Conservation (phyloP, 2,797 vertebrate genomes). For the Natrix natrix region DNA sequence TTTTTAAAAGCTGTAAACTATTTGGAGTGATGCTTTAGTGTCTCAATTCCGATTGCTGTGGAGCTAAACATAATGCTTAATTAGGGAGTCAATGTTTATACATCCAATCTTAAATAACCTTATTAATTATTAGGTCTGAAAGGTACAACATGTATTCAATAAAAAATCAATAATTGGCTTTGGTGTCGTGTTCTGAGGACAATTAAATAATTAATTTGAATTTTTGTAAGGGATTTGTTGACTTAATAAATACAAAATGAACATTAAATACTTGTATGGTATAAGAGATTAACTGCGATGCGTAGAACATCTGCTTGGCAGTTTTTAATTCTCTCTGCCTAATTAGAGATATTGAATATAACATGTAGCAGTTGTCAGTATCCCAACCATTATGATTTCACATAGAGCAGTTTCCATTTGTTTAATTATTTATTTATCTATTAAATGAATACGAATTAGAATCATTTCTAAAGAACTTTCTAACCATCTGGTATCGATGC, state of each 20-base stretch:
- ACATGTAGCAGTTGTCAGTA: conserved; percentile 12
- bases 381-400: conserved; percentile 12
- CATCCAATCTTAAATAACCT: conserved; percentile 58
- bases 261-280: conserved; percentile 44
- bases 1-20: not conserved
- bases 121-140: conserved; percentile 36
- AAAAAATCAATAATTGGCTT: conserved; percentile 50
- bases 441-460: not conserved
- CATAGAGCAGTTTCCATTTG: conserved; percentile 16
- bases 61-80: not conserved
- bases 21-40: not conserved
- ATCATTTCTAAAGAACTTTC: conserved; percentile 24
- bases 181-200: conserved; percentile 44
- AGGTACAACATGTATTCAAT: conserved; percentile 20
- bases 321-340: conserved; percentile 32
- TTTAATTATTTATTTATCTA: not conserved
- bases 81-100: not conserved
- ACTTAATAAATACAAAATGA: conserved; percentile 41
- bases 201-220: conserved; percentile 53
- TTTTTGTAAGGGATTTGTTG: conserved; percentile 36
- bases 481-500: not conserved
- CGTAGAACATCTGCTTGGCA: conserved; percentile 38
- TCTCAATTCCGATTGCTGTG: not conserved
- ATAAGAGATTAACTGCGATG: conserved; percentile 41
- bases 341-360: conserved; percentile 38